These are phyloP conservation scores for Tokudaia tokunoshimensis DNA, from an alignment of 2,797 vertebrate genomes.

Conservation along the genomic window DNA sequence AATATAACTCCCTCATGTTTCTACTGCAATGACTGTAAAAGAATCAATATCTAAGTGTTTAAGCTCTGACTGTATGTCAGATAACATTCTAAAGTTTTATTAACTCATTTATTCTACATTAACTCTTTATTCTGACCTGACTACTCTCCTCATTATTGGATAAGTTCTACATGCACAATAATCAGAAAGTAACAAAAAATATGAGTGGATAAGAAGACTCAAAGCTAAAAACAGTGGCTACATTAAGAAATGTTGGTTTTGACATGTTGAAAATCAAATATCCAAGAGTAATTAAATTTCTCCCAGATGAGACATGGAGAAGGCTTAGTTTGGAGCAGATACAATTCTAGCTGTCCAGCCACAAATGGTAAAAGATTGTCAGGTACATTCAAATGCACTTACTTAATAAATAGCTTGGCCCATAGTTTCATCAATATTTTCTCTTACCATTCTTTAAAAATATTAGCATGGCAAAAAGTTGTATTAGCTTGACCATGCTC, in stretches of 20 bases:
- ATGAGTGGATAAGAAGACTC: background rate
- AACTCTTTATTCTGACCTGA: background rate
- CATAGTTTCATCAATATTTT: constrained; percentile 42
- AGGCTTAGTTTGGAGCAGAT: background rate
- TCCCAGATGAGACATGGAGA: constrained; percentile 13
- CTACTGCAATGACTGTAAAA: background rate
- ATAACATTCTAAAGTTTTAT: constrained; percentile 4
- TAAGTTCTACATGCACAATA: background rate
- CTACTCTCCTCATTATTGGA: background rate
- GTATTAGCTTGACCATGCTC: constrained; percentile 24
- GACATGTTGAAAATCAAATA: constrained; percentile 55
- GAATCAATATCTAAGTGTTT: background rate
- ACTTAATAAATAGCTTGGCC: constrained; percentile 50
- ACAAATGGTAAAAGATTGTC: background rate
- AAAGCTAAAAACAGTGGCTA: constrained; percentile 12
- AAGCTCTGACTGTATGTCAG: background rate
- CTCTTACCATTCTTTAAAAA: constrained; percentile 46
- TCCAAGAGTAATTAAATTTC: constrained; percentile 63
- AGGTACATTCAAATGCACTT: constrained; percentile 2
- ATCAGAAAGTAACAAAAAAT: constrained; percentile 55
- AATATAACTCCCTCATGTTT: constrained; percentile 4
- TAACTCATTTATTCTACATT: constrained; percentile 16
- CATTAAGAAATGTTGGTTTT: constrained; percentile 61
- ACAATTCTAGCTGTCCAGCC: background rate
- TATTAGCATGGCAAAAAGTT: constrained; percentile 41